A percentile compares a stretch with the other conserved stretches of the same genome.
These are phyloP conservation scores for Shinisaurus crocodilurus DNA, from an alignment of 2,113 vertebrate species.

Conservation along the genomic window DNA sequence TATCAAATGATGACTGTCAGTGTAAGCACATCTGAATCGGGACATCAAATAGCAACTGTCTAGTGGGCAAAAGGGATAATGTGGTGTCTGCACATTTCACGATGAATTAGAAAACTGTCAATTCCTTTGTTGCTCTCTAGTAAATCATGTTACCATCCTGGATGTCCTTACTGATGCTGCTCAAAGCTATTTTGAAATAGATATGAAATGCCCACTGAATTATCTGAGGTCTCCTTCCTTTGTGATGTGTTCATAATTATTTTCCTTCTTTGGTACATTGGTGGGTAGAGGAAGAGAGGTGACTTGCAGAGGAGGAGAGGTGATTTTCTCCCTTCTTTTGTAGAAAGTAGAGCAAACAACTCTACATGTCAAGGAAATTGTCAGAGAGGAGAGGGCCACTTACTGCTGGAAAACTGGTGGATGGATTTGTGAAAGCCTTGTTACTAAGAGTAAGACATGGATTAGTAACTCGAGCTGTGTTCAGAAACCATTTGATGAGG, in stretches of 20 bases:
- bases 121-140: neutral
- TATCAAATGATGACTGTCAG: neutral
- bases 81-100: neutral
- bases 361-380: neutral
- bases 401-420: neutral
- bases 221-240: no score
- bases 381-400: neutral
- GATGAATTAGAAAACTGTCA: neutral
- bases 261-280: neutral
- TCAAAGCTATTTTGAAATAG: neutral
- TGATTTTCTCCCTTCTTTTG: neutral
- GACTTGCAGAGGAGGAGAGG: neutral
- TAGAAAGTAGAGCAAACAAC: neutral
- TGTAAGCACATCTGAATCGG: neutral
- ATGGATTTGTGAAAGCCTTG: no score
- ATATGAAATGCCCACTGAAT: neutral
- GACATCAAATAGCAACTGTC: neutral
- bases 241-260: no score
- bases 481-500: neutral
- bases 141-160: neutral
- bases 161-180: neutral
- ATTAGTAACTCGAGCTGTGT: neutral
- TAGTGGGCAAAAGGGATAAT: neutral
- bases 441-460: neutral
- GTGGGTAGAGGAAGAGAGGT: neutral